These are phyloP conservation scores for Turdus rufiventris DNA, from an alignment of 2,113 vertebrate species.

Conservation along the genomic window DNA sequence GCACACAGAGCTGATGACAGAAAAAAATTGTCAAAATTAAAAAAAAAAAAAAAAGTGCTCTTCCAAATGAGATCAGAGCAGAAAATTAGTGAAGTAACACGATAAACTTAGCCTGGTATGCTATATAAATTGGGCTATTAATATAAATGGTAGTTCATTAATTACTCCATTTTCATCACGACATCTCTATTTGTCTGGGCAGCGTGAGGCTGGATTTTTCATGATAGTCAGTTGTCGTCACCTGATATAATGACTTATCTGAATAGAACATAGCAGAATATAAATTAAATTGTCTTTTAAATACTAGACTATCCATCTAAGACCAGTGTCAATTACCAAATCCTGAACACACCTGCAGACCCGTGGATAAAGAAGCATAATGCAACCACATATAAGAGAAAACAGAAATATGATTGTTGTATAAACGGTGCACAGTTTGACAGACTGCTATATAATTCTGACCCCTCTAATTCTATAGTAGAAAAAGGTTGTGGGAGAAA, in stretches of 20 bases:
- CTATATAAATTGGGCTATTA: constrained; percentile 25
- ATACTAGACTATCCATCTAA: background rate
- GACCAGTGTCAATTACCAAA: background rate
- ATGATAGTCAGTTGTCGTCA: background rate
- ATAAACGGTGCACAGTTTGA: background rate
- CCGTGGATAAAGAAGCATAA: background rate
- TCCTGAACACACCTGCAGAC: background rate
- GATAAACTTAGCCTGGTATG: background rate
- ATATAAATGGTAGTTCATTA: constrained; percentile 46
- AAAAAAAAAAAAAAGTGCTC: background rate
- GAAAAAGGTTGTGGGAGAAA: background rate
- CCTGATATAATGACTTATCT: background rate
- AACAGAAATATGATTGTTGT: background rate
- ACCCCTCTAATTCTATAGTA: background rate
- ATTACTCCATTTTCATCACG: constrained; percentile 21
- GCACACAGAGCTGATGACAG: background rate
- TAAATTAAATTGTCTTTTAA: background rate
- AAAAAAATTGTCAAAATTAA: background rate
- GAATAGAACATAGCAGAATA: background rate
- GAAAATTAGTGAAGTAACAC: background rate
- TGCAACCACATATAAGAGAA: background rate
- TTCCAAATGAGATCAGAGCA: background rate
- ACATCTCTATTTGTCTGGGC: constrained; percentile 14
- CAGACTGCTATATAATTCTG: background rate
- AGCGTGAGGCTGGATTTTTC: background rate